Conservation (phyloP, 2,113 vertebrate species). For the Sterna hirundo region DNA sequence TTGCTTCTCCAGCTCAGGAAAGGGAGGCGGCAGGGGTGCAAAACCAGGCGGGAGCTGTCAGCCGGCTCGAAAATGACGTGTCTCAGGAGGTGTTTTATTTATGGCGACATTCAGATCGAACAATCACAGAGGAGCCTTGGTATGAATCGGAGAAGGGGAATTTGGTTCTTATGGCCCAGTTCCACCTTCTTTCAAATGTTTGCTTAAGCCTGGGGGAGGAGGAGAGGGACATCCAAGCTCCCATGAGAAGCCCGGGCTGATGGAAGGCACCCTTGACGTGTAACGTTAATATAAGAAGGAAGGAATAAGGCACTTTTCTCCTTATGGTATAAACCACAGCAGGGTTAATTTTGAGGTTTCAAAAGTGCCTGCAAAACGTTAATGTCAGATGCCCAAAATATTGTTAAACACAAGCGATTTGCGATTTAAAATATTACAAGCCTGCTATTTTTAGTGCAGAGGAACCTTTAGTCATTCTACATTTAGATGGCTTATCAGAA, state of each 20-base stretch:
- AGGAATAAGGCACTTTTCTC: neutral
- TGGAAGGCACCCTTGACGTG: neutral
- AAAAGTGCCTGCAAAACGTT: neutral
- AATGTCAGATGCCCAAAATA: slow-evolving; percentile 49
- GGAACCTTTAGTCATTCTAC: slow-evolving; percentile 56
- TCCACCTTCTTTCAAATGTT: neutral
- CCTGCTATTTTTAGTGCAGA: slow-evolving; percentile 69
- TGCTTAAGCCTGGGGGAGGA: neutral
- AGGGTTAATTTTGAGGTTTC: neutral
- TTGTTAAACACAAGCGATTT: slow-evolving; percentile 57
- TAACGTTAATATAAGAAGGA: neutral
- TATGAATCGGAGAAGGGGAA: neutral
- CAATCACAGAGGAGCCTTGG: neutral
- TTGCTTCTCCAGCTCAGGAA: neutral
- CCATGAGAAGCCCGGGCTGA: neutral
- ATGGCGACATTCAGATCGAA: neutral
- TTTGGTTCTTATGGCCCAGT: neutral
- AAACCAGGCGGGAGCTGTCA: neutral
- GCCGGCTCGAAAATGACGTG: neutral
- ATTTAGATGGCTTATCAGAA: slow-evolving; percentile 70
- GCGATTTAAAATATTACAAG: slow-evolving; percentile 62
- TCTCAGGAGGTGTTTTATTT: neutral
- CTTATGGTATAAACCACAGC: neutral
- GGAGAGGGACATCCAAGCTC: neutral
- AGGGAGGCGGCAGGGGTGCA: neutral